phyloP scores from a whole-genome alignment of 2,113 vertebrate genomes.

The Picathartes gymnocephalus region DNA sequence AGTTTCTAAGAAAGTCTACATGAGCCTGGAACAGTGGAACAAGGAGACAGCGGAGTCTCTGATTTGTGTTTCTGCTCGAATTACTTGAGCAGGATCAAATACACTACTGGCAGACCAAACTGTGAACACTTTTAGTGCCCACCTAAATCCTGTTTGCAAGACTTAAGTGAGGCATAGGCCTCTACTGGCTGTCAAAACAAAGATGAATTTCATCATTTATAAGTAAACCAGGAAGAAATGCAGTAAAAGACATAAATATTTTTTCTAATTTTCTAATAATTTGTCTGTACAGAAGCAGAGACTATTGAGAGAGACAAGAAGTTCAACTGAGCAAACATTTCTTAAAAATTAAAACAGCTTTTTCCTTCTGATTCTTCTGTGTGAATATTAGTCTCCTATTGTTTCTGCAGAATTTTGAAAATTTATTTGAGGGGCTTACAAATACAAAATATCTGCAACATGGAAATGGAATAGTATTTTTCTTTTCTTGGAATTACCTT shows the following conservation, averaged over 20 bases:
- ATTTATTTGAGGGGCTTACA: background rate
- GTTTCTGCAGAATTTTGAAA: background rate
- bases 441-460: background rate
- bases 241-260: background rate
- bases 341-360: background rate
- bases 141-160: conserved; percentile 13
- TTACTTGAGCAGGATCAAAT: background rate
- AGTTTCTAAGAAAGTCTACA: background rate
- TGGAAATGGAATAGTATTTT: background rate
- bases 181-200: conserved; percentile 8
- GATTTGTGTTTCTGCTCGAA: background rate
- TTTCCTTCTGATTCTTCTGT: background rate
- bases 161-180: background rate
- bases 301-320: background rate
- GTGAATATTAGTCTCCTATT: background rate
- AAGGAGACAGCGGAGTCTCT: background rate
- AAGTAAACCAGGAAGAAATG: background rate
- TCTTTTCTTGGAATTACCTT: background rate
- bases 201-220: background rate
- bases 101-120: background rate
- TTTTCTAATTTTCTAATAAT: too few species aligned
- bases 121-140: background rate
- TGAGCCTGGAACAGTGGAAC: background rate
- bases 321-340: background rate
- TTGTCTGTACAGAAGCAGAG: background rate